phyloP scores from a whole-genome alignment of 2,113 vertebrate genomes.

The Albula goreensis region DNA sequence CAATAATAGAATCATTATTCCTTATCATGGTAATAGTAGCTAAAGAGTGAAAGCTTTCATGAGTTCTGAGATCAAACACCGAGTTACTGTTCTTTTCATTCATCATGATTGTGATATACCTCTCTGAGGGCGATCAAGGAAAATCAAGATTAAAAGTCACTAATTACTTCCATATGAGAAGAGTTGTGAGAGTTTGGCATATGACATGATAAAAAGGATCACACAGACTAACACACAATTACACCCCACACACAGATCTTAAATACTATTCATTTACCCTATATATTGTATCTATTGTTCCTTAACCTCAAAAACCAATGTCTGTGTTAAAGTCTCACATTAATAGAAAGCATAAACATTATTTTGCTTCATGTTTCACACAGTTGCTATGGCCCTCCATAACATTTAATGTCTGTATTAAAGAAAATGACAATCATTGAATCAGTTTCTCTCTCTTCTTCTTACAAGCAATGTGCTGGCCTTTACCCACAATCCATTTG shows the following conservation, averaged over 20 bases:
- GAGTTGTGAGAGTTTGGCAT: not conserved
- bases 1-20: constrained; percentile 9
- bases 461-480: no score
- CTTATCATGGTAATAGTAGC: not conserved
- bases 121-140: not conserved
- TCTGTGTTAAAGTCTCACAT: not conserved
- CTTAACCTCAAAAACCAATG: not conserved
- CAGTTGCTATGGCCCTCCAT: not conserved
- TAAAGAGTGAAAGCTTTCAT: not conserved
- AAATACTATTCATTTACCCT: not conserved
- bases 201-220: not conserved
- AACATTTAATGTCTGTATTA: not conserved
- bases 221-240: not conserved
- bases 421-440: not conserved
- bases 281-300: no score
- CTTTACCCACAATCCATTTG: not conserved
- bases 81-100: not conserved
- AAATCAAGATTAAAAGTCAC: constrained; percentile 1
- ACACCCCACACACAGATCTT: not conserved
- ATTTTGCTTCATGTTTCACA: not conserved
- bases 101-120: not conserved
- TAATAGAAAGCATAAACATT: not conserved
- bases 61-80: not conserved
- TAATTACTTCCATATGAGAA: not conserved
- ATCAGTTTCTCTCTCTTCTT: not conserved